Percentiles rank a stretch among this genome's conserved stretches.
Evolutionary conservation across 2,797 vertebrate species (phyloP).

Genomic region (Heteromormyrus szaboi): DNA sequence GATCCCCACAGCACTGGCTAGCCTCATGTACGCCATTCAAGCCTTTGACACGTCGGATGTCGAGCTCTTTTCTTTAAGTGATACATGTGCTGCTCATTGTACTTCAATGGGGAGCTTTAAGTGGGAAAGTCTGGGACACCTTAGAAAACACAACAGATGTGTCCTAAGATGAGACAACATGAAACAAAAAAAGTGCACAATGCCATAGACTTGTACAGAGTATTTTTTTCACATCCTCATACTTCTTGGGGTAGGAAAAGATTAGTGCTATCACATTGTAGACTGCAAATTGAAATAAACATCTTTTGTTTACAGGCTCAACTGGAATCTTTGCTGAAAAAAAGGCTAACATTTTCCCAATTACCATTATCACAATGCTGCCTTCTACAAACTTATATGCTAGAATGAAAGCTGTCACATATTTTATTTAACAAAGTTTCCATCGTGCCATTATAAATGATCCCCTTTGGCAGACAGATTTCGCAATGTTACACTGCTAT

Average conservation of each 20-base stretch:
- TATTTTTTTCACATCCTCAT: constrained; percentile 23
- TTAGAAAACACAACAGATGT: constrained; percentile 23
- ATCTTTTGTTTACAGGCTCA: neutral
- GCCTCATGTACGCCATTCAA: neutral
- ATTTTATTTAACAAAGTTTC: neutral
- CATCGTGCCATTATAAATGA: neutral
- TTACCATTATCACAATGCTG: neutral
- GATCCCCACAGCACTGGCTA: neutral
- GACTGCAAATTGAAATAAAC: neutral
- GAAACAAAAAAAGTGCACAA: constrained; percentile 4
- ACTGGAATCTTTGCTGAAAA: neutral
- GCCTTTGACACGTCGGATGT: neutral
- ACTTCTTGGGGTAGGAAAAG: neutral
- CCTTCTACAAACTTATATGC: neutral
- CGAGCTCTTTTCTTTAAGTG: neutral
- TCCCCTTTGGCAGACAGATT: neutral
- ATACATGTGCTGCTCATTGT: constrained; percentile 9
- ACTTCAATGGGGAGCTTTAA: neutral
- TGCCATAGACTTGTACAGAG: constrained; percentile 22
- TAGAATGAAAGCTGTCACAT: neutral
- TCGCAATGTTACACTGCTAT: constrained; percentile 13
- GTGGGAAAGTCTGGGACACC: constrained; percentile 33
- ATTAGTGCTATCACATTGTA: neutral
- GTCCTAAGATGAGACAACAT: constrained; percentile 32
- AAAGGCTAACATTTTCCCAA: neutral